These are phyloP conservation scores for Leuctra nigra DNA, from an alignment of 2,888 invertebrate genomes.

Conservation along the genomic window DNA sequence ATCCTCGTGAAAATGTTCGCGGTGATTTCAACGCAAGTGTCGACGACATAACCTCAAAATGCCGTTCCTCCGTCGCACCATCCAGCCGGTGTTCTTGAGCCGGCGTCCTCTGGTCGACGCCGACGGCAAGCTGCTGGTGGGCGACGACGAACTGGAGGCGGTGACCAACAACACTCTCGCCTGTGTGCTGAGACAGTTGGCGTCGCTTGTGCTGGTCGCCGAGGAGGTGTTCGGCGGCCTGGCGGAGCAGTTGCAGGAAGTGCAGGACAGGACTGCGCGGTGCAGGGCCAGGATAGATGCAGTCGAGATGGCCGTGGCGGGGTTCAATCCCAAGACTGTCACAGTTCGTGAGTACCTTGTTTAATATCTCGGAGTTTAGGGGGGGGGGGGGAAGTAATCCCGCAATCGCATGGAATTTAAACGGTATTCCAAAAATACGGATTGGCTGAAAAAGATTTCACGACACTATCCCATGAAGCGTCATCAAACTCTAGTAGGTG, in stretches of 20 bases:
- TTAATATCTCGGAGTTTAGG: too few relatives aligned
- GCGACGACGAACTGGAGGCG: constrained; percentile 74
- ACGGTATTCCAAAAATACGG: too few relatives aligned
- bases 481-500: too few relatives aligned
- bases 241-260: constrained; percentile 63
- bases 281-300: constrained; percentile 62
- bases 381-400: too few relatives aligned
- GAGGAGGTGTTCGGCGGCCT: constrained; percentile 82
- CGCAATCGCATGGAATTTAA: too few relatives aligned
- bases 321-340: constrained; percentile 81
- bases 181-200: constrained; percentile 77
- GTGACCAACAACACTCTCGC: constrained; percentile 82
- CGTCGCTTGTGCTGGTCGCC: constrained; percentile 73
- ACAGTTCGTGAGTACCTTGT: constrained; percentile 81
- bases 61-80: constrained; percentile 81
- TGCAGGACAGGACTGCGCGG: constrained; percentile 64
- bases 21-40: too few relatives aligned
- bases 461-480: too few relatives aligned
- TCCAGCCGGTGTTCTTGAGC: constrained; percentile 75
- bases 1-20: too few relatives aligned
- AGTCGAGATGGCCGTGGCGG: constrained; percentile 63
- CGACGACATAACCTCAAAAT: too few relatives aligned
- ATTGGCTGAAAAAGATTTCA: too few relatives aligned
- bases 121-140: constrained; percentile 51
- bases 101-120: constrained; percentile 44